phyloP scores from a whole-genome alignment of 1,140 invertebrate genomes.

The Ostrea denselamellosa region DNA sequence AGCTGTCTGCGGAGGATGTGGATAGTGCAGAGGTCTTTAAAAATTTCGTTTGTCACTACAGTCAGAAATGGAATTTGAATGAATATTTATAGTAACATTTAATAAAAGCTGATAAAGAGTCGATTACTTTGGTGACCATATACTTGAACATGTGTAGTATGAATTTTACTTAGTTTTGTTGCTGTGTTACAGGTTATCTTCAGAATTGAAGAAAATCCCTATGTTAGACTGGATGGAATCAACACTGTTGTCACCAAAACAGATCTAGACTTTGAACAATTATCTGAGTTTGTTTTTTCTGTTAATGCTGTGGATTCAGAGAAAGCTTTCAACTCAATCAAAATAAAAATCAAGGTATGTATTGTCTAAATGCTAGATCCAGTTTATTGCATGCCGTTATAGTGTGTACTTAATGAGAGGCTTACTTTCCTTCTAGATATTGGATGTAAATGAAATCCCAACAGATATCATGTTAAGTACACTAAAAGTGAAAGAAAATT shows the following conservation, averaged over 20 bases:
- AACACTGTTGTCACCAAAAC: conserved; percentile 22
- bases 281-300: not conserved
- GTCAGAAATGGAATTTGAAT: not conserved
- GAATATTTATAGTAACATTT: no score
- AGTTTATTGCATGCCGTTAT: not conserved
- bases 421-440: conserved; percentile 56
- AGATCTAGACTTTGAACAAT: not conserved
- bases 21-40: conserved; percentile 56
- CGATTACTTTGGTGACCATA: no score
- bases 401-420: not conserved
- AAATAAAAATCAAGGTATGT: not conserved
- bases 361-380: not conserved
- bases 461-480: conserved; percentile 56
- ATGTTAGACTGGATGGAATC: not conserved
- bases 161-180: not conserved
- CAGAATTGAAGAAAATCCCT: not conserved
- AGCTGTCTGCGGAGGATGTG: conserved; percentile 62
- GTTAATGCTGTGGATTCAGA: conserved; percentile 16
- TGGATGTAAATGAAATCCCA: conserved; percentile 66
- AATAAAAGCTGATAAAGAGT: no score
- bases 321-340: not conserved
- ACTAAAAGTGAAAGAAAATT: conserved; percentile 61
- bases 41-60: not conserved
- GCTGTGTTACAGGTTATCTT: not conserved
- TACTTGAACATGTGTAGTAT: not conserved